Evolutionary conservation across 30 jellyfish, hydroid and myxozoan genomes (phyloP).

Genomic region (Nemopilema nomurai): DNA sequence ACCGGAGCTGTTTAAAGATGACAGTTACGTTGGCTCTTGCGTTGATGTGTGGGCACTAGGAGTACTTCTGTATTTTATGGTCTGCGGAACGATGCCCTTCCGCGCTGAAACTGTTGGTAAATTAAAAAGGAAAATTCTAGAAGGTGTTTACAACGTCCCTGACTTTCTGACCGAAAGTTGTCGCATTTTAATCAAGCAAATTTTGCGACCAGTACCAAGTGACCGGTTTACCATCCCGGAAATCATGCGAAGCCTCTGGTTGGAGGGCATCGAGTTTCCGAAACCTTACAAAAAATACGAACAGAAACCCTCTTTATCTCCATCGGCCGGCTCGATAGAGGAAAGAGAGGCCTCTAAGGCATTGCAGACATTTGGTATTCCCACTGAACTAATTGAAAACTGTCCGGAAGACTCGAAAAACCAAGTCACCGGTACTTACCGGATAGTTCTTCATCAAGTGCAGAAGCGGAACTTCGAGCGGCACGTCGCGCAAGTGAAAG

Average conservation of each 20-base stretch:
- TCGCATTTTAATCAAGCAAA: slow-evolving; percentile 68
- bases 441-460: slow-evolving; percentile 84
- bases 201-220: slow-evolving; percentile 79
- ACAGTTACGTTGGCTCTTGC: slow-evolving; percentile 79
- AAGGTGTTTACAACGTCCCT: slow-evolving; percentile 82
- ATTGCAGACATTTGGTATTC: slow-evolving; percentile 67
- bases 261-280: slow-evolving; percentile 87
- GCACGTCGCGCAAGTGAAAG: slow-evolving; percentile 62
- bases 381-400: slow-evolving; percentile 57
- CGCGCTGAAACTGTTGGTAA: slow-evolving; percentile 98
- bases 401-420: slow-evolving; percentile 65
- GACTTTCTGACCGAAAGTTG: slow-evolving; percentile 84
- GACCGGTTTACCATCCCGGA: slow-evolving; percentile 85
- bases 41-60: slow-evolving; percentile 98
- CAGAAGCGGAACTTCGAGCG: slow-evolving; percentile 72
- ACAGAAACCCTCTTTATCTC: slow-evolving; percentile 51
- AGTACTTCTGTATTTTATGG: slow-evolving; percentile 88
- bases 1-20: slow-evolving; percentile 95
- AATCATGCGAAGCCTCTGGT: slow-evolving; percentile 84
- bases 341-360: slow-evolving; percentile 75
- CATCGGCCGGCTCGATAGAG: slow-evolving; percentile 53
- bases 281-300: slow-evolving; percentile 55
- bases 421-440: slow-evolving; percentile 84
- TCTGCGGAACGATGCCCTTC: slow-evolving; percentile 93
- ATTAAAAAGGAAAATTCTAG: slow-evolving; percentile 78